Evolutionary conservation across 2,888 invertebrate species (phyloP).

Genomic region (Agrilus cyanescens): DNA sequence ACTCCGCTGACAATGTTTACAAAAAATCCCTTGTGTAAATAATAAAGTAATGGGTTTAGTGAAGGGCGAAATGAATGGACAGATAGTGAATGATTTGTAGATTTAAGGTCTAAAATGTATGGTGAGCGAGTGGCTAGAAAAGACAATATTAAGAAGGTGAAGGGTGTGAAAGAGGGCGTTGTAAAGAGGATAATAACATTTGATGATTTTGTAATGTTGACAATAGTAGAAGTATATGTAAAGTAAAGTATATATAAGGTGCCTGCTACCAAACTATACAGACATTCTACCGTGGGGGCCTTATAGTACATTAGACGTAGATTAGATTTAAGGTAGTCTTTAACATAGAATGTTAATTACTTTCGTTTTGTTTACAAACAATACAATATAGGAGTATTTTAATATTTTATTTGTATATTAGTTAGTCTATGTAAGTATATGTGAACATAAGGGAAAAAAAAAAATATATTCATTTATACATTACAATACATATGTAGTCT

Average conservation of each 20-base stretch:
- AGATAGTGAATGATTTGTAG: constrained; percentile 23
- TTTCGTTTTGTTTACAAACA: no score
- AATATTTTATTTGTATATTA: constrained; percentile 7
- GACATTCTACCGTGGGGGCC: constrained; percentile 7
- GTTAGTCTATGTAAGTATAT: no score
- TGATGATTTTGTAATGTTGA: constrained; percentile 9
- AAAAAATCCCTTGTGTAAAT: constrained; percentile 18
- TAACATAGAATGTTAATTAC: no score
- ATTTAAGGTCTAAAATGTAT: constrained; percentile 20
- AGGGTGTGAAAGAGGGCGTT: constrained; percentile 10
- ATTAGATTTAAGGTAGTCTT: background rate
- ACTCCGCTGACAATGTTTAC: no score
- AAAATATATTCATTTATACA: no score
- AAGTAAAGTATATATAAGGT: no score
- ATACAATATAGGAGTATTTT: constrained; percentile 5
- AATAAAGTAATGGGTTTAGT: constrained; percentile 24
- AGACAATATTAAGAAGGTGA: constrained; percentile 17
- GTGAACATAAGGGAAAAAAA: no score
- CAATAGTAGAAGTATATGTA: no score
- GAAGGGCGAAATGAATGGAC: constrained; percentile 25
- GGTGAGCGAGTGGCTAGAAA: constrained; percentile 12
- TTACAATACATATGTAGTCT: no score
- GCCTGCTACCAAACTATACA: constrained; percentile 1
- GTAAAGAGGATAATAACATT: constrained; percentile 12
- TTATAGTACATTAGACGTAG: constrained; percentile 1